These are phyloP conservation scores for Drosophila anceps DNA, from an alignment of 2,888 invertebrate genomes.

Conservation along the genomic window DNA sequence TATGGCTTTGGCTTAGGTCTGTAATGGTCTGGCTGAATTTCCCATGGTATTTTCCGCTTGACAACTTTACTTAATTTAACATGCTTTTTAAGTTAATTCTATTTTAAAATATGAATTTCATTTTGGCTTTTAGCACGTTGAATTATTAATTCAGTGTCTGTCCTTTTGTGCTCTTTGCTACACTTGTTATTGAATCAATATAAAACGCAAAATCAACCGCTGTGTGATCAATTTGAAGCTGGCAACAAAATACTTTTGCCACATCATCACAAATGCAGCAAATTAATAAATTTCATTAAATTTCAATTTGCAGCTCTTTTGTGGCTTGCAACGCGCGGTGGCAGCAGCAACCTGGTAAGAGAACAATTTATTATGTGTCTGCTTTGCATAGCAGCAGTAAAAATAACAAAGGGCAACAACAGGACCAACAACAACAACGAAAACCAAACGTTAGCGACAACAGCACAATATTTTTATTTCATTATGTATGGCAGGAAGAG, in stretches of 20 bases:
- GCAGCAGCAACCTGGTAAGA: slow-evolving; percentile 13
- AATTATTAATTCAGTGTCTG: slow-evolving; percentile 10
- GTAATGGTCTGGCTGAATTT: not conserved
- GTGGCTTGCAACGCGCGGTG: slow-evolving; percentile 35
- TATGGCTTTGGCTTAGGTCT: not conserved
- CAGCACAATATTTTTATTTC: slow-evolving; percentile 40
- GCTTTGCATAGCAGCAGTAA: slow-evolving; percentile 24
- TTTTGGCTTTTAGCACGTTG: not conserved
- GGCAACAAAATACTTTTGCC: slow-evolving; percentile 34
- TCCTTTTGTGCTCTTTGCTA: slow-evolving; percentile 3
- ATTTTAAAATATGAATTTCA: slow-evolving; percentile 5
- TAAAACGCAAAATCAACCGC: slow-evolving; percentile 14
- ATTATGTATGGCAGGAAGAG: slow-evolving; percentile 33
- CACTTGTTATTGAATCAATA: slow-evolving; percentile 5
- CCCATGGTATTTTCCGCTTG: slow-evolving; percentile 8
- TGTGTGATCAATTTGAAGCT: slow-evolving; percentile 9
- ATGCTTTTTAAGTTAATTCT: slow-evolving; percentile 7
- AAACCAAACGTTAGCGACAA: slow-evolving; percentile 13
- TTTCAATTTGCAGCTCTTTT: slow-evolving; percentile 53
- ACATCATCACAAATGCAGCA: slow-evolving; percentile 61
- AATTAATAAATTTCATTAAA: slow-evolving; percentile 59
- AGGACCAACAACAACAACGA: slow-evolving; percentile 4
- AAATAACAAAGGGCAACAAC: slow-evolving; percentile 23
- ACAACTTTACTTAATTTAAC: slow-evolving; percentile 15
- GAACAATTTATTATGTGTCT: slow-evolving; percentile 34